These are phyloP conservation scores for Platygyra sinensis DNA, from an alignment of 64 coral and sea anemone genomes.

Conservation along the genomic window DNA sequence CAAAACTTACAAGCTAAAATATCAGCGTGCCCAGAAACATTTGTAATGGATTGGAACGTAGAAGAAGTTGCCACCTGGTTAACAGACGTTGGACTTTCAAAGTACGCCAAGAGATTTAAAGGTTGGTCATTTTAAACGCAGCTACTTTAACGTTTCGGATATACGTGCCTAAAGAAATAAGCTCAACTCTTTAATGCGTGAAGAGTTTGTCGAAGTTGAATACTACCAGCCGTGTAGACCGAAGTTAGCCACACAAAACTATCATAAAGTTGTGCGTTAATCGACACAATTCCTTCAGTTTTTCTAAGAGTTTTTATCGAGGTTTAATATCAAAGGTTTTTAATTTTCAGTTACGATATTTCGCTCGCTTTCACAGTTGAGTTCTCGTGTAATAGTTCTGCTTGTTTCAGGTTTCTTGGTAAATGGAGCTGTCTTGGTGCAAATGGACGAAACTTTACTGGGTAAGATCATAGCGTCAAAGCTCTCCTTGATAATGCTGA, in stretches of 20 bases:
- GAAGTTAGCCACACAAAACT: too few relatives aligned
- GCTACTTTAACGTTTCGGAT: neutral
- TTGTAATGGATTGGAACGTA: constrained; percentile 33
- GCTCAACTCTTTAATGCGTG: neutral
- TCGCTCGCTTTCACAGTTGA: neutral
- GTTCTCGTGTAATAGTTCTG: neutral
- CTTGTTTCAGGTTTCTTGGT: constrained; percentile 30
- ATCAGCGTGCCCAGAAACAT: neutral
- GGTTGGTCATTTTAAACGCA: neutral
- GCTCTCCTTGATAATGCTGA: neutral
- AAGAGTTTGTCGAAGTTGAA: neutral
- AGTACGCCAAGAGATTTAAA: constrained; percentile 45
- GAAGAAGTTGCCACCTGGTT: constrained; percentile 34
- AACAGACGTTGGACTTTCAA: constrained; percentile 30
- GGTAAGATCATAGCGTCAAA: constrained; percentile 12
- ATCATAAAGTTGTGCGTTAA: too few relatives aligned
- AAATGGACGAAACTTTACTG: constrained; percentile 45
- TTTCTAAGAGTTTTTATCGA: too few relatives aligned
- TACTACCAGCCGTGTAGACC: neutral
- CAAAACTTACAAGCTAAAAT: neutral
- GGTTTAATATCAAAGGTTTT: neutral
- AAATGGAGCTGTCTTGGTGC: constrained; percentile 45
- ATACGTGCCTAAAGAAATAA: neutral
- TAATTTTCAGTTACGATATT: neutral
- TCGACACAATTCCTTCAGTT: too few relatives aligned